Evolutionary conservation across 2,888 invertebrate species (phyloP), one percentile per base, ranked within the genome.

Genomic region (Pristionchus maxplancki): DNA sequence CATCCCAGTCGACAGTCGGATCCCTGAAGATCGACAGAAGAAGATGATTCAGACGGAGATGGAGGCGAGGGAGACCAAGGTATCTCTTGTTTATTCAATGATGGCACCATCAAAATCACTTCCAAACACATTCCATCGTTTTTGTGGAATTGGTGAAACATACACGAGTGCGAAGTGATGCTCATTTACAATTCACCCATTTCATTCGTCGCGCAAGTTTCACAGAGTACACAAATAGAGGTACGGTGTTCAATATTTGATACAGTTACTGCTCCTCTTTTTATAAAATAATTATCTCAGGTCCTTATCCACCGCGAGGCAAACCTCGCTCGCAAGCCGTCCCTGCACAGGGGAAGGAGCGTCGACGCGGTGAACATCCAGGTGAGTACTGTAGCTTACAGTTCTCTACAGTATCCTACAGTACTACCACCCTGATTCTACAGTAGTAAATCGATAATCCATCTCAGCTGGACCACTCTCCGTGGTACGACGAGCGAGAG

Each of bases 21-120:
- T 93, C 58, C 93, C 93, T 0, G 91, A 91, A 64, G 90, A 93
- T 44, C 84, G 93, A 15, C 88, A 90, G 40, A 85, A 89, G 28
- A 92, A 90, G 89, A 91, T 93, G 91, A 88, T 91, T 62, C 91
- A 93, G 81, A 93, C 92, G 2, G 92, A 93, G 58, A 74, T 89
- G 84, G 91, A 92, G 64, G 93, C 93, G 0, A 89, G 89, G 11
- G 89, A 90, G 58, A 89, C 90, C 24, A 90, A 91, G 83, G 94
- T 9, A 24, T n/a, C 15, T 15, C 31, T 31, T 31, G 64, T 50
- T 50, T 50, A 50, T 15, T n/a, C n/a, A 50, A 50, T 50, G 11
- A 50, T 8, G 11, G 15, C 17, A 50, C 6, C 1, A 4, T 1
- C 50, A 50, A 50, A 8, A 50, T 50, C 13, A 50, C 15, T 50